phyloP scores from a whole-genome alignment of 2,113 vertebrate species.

The Crotalus horridus region DNA sequence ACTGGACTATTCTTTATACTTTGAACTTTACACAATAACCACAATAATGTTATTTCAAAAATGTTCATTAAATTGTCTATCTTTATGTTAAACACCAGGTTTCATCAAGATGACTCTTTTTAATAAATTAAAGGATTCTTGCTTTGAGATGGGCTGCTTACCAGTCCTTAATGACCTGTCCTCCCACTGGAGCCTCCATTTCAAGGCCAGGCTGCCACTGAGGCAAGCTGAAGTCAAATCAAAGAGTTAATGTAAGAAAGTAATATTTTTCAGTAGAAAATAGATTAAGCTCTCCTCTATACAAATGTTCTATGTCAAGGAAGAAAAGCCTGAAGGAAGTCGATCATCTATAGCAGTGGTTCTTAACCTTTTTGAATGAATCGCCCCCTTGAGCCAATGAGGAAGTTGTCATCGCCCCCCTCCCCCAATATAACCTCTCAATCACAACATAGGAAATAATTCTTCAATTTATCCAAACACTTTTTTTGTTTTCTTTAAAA shows the following conservation, averaged over 20 bases:
- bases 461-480: too few relatives aligned
- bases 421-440: too few relatives aligned
- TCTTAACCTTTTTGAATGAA: too few relatives aligned
- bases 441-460: too few relatives aligned
- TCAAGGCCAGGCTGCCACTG: neutral
- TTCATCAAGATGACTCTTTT: neutral
- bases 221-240: neutral
- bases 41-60: neutral
- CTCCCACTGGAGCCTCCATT: neutral
- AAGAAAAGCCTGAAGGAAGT: neutral
- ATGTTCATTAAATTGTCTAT: neutral
- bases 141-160: neutral
- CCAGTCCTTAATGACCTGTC: neutral
- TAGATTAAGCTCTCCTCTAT: neutral
- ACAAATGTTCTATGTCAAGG: neutral
- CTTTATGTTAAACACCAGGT: neutral
- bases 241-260: neutral
- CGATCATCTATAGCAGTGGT: neutral
- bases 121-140: neutral
- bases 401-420: too few relatives aligned
- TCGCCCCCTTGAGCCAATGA: too few relatives aligned
- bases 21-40: neutral
- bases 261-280: neutral
- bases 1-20: neutral
- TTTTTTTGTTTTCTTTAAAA: too few relatives aligned